phyloP scores from a whole-genome alignment of 30 jellyfish, hydroid and myxozoan species.

The Aurelia coerulea region DNA sequence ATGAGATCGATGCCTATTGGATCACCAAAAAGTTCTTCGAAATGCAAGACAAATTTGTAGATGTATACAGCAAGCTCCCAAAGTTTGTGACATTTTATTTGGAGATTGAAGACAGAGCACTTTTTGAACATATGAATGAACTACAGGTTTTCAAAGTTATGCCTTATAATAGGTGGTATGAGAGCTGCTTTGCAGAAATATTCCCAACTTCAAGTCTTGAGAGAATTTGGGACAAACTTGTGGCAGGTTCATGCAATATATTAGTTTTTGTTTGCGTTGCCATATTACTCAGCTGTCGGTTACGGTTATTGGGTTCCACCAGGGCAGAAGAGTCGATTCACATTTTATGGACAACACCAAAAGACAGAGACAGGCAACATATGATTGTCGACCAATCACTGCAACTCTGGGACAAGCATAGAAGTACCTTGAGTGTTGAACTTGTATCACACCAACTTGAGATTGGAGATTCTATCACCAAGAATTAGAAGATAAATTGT shows the following conservation, averaged over 20 bases:
- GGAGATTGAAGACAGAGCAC: conserved; percentile 88
- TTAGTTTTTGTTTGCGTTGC: conserved; percentile 92
- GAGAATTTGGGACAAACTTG: conserved; percentile 86
- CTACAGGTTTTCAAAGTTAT: conserved; percentile 81
- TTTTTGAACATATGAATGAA: conserved; percentile 87
- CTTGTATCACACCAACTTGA: background rate
- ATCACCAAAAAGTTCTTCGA: conserved; percentile 73
- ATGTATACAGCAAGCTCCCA: conserved; percentile 80
- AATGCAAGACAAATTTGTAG: conserved; percentile 78
- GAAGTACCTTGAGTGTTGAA: conserved; percentile 82
- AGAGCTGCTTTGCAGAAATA: conserved; percentile 83
- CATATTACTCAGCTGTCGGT: conserved; percentile 64
- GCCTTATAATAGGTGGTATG: conserved; percentile 93
- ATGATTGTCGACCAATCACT: conserved; percentile 79
- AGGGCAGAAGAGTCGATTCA: conserved; percentile 71
- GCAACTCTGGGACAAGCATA: conserved; percentile 95
- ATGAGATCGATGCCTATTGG: conserved; percentile 92
- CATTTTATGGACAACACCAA: conserved; percentile 52
- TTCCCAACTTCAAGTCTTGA: conserved; percentile 72
- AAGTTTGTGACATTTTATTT: conserved; percentile 74
- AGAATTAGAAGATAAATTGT: too few relatives aligned
- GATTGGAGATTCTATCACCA: too few relatives aligned
- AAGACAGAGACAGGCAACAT: conserved; percentile 58
- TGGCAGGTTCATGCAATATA: conserved; percentile 93
- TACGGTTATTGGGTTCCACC: conserved; percentile 58